phyloP scores from a whole-genome alignment of 2,888 invertebrate genomes.

The Apamea sordens region DNA sequence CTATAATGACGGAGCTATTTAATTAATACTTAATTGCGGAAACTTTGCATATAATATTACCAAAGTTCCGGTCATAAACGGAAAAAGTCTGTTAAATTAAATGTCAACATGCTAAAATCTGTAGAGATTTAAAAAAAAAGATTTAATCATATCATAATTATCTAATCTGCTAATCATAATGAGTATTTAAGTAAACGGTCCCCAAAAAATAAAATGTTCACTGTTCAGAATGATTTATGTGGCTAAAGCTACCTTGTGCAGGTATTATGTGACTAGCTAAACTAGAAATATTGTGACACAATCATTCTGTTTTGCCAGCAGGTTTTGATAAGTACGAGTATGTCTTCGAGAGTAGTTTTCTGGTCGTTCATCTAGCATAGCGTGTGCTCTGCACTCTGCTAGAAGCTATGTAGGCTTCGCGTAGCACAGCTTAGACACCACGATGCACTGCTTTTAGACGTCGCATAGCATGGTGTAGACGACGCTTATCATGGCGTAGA shows the following conservation, averaged over 20 bases:
- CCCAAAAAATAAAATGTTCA: not conserved
- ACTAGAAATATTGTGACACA: not conserved
- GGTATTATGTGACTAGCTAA: not conserved
- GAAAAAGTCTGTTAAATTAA: constrained; percentile 23
- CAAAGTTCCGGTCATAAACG: constrained; percentile 29
- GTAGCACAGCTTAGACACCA: not conserved
- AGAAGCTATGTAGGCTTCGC: not conserved
- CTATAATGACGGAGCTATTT: constrained; percentile 1
- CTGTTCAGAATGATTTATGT: not conserved
- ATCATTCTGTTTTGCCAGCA: not conserved
- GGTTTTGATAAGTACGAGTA: not conserved
- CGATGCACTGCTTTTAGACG: not conserved
- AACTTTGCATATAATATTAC: constrained; percentile 8
- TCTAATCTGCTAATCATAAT: constrained; percentile 11
- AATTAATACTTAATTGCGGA: constrained; percentile 18
- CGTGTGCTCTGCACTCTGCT: not conserved
- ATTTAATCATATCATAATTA: not conserved
- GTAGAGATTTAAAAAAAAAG: constrained; percentile 3
- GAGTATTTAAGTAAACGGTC: constrained; percentile 1
- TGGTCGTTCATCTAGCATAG: not conserved
- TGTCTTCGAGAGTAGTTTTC: not conserved
- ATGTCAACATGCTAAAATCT: constrained; percentile 21
- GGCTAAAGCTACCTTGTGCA: not conserved
- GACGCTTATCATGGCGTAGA: not conserved
- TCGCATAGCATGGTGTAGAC: not conserved